Base-by-base conservation (phyloP, 2,113 vertebrate genomes). In the Aplodontia rufa region DNA sequence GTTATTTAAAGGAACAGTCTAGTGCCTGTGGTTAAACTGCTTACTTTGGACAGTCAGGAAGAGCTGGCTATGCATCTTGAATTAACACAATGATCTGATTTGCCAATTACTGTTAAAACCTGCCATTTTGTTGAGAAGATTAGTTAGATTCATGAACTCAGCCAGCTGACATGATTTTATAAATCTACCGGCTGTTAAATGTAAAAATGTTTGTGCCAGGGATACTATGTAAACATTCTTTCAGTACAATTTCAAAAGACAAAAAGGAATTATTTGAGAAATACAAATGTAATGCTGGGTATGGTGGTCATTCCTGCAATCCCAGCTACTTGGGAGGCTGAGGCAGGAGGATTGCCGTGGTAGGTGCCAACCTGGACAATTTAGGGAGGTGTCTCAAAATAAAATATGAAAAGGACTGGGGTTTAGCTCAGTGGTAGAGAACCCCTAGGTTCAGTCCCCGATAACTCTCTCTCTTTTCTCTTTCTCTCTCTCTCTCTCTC, bases 121-220 rank as follows among this genome's bases (percentile, higher is more conserved):
- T 69, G n/a, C 88, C 37, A 30, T 96, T 93, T 96, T 92, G 22
- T 58, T 90, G 58, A 30, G 22, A 35, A 84, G 78, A 76, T 93
- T n/a, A 88, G 62, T 78, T 93, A 85, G 82, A 91, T 88, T 92
- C 40, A 45, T 97, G 80, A 92, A 75, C 55, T 82, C 45, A 58
- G 58, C 26, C 26, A 95, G 55, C 37, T 96, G 91, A 91, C 74
- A 90, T 35, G 30, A 91, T 92, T 95, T 94, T 81, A 89, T 81
- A 88, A 90, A 94, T 68, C n/a, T 95, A 82, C 68, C 1, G 13
- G 26, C 85, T 95, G n/a, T 62, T 91, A 94, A 92, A 91, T 91
- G 55, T 72, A 91, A 95, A 88, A 88, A 55, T 76, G 53, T 91
- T 94, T 89, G 60, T 91, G 12, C 66, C 71, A 85, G 53, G 9